A percentile compares a stretch with the other conserved stretches of the same genome.
Conservation (phyloP, 2,888 invertebrate genomes). For the Platycheirus rosarum region DNA sequence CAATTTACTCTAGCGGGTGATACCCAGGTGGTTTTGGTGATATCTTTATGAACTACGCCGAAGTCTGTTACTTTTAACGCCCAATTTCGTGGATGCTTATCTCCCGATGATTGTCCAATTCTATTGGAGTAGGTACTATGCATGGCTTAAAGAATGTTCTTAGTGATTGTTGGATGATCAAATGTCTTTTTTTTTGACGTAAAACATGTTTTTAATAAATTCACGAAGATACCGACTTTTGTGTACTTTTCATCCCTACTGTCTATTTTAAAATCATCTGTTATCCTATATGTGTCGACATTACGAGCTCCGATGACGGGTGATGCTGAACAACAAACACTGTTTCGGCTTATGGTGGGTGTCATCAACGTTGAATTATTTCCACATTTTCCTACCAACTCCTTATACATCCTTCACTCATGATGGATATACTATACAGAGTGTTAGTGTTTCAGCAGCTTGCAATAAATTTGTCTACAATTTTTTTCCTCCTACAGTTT, state of each 20-base stretch:
- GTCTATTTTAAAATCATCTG: slow-evolving; percentile 53
- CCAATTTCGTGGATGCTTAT: too few species aligned
- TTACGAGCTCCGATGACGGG: slow-evolving; percentile 50
- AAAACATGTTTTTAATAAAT: too few species aligned
- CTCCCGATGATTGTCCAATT: too few species aligned
- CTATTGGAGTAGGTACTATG: too few species aligned
- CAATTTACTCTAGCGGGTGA: too few species aligned
- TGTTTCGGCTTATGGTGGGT: slow-evolving; percentile 65
- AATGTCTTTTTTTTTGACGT: too few species aligned
- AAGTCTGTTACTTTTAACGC: too few species aligned
- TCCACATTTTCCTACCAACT: slow-evolving; percentile 51
- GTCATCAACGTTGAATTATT: slow-evolving; percentile 72
- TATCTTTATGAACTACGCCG: too few species aligned
- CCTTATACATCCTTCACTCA: neutral
- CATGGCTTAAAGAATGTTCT: too few species aligned
- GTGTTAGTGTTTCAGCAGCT: slow-evolving; percentile 46
- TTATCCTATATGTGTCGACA: slow-evolving; percentile 44
- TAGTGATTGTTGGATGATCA: too few species aligned
- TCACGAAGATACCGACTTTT: too few species aligned
- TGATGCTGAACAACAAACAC: slow-evolving; percentile 45
- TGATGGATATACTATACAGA: slow-evolving; percentile 39
- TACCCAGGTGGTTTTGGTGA: too few species aligned
- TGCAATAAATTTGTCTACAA: slow-evolving; percentile 57
- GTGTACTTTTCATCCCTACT: slow-evolving; percentile 13
- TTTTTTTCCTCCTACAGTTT: slow-evolving; percentile 28